Percentiles rank a stretch among this genome's conserved stretches.
Evolutionary conservation across 2,113 vertebrate species (phyloP).

Genomic region (Struthidea cinerea): DNA sequence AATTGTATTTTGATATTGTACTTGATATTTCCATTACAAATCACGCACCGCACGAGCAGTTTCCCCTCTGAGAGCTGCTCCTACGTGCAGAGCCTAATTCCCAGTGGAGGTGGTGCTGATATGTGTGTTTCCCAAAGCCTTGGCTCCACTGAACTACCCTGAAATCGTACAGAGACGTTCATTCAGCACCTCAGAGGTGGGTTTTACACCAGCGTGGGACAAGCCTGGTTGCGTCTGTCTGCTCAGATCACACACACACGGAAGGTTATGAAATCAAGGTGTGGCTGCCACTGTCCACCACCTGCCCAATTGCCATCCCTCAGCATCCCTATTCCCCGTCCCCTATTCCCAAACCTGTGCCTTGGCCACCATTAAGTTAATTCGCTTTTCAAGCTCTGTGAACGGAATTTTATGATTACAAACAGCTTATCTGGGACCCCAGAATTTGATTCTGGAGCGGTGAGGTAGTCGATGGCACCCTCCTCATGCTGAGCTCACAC

Average conservation of each 20-base stretch:
- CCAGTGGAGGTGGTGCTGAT: neutral
- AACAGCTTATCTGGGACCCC: constrained; percentile 70
- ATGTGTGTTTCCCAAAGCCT: neutral
- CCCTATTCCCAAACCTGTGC: neutral
- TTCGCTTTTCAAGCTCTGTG: constrained; percentile 61
- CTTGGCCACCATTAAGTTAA: constrained; percentile 31
- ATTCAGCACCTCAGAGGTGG: neutral
- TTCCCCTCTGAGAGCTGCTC: neutral
- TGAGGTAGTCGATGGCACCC: constrained; percentile 87
- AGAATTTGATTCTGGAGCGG: constrained; percentile 35
- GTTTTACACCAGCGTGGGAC: neutral
- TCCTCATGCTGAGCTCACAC: constrained; percentile 74
- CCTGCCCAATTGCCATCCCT: neutral
- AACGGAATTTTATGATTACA: constrained; percentile 52
- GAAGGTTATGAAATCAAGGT: neutral
- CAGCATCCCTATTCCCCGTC: neutral
- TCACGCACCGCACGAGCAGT: neutral
- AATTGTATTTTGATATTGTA: neutral
- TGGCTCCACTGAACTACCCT: neutral
- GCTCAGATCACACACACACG: neutral
- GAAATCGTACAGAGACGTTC: neutral
- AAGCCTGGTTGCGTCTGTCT: neutral
- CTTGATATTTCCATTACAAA: neutral
- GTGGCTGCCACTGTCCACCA: neutral
- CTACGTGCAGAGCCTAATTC: neutral